Evolutionary conservation across 2,888 invertebrate species (phyloP).

Genomic region (Tenthredo mesomela): DNA sequence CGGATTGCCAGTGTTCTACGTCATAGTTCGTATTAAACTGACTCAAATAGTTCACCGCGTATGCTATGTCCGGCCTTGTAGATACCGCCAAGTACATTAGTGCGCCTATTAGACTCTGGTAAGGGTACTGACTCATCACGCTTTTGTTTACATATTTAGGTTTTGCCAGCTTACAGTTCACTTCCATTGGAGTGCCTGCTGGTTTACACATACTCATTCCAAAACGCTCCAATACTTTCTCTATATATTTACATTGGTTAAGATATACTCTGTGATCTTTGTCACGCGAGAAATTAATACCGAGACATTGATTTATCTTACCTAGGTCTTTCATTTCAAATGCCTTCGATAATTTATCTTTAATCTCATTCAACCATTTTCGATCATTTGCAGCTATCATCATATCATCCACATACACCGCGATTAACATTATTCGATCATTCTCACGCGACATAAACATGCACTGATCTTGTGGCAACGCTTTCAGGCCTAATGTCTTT

Average conservation of each 20-base stretch:
- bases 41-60: conserved; percentile 54
- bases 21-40: conserved; percentile 55
- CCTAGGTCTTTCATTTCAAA: conserved; percentile 12
- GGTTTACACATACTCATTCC: conserved; percentile 54
- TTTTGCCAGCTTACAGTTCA: conserved; percentile 43
- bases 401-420: neutral
- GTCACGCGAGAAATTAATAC: neutral
- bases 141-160: conserved; percentile 2
- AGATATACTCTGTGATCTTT: neutral
- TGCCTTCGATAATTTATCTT: neutral
- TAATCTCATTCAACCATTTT: neutral
- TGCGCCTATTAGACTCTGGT: too few relatives aligned
- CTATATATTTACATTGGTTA: neutral
- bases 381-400: neutral
- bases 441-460: neutral
- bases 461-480: neutral
- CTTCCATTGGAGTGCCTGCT: conserved; percentile 42
- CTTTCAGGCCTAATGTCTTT: neutral
- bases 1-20: conserved; percentile 57
- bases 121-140: conserved; percentile 46
- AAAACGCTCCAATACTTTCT: neutral
- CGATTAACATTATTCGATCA: neutral
- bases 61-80: conserved; percentile 61
- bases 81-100: conserved; percentile 57
- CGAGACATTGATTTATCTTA: neutral